A percentile compares a stretch with the other conserved stretches of the same genome.
These are phyloP conservation scores for Calvadosia cruxmelitensis DNA, from an alignment of 30 jellyfish, hydroid and myxozoan genomes.

Conservation along the genomic window DNA sequence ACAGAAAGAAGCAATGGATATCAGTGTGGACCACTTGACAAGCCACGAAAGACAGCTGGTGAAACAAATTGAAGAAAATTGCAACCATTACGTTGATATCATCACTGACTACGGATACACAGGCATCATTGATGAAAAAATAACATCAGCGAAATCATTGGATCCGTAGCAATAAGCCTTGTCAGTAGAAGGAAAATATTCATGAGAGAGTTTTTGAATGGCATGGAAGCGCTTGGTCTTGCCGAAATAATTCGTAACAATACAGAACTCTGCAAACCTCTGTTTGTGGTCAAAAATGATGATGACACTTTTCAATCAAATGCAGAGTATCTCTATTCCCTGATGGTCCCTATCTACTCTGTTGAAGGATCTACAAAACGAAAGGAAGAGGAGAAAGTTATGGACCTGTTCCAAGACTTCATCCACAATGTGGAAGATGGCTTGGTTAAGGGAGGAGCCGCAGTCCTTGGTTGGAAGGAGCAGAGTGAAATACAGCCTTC, in stretches of 20 bases:
- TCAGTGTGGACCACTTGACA: conserved; percentile 5
- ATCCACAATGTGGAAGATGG: background rate
- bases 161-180: conserved; percentile 15
- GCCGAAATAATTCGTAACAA: conserved; percentile 12
- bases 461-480: conserved; percentile 5
- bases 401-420: conserved; percentile 27
- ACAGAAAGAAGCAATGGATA: conserved; percentile 3
- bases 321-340: background rate
- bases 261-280: conserved; percentile 27
- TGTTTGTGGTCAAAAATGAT: conserved; percentile 11
- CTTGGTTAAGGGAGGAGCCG: background rate
- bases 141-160: too few relatives aligned
- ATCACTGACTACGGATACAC: conserved; percentile 5
- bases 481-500: background rate
- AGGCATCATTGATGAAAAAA: conserved; percentile 7
- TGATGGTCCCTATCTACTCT: conserved; percentile 13
- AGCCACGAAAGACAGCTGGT: conserved; percentile 4
- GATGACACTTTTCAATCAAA: background rate
- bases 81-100: background rate
- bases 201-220: conserved; percentile 20
- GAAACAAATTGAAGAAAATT: background rate
- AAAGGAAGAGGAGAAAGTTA: conserved; percentile 15
- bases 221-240: conserved; percentile 27
- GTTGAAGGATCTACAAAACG: conserved; percentile 16
- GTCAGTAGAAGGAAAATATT: conserved; percentile 22